Conservation (phyloP, 1,140 invertebrate genomes). For the Zaprionus lachaisei region DNA sequence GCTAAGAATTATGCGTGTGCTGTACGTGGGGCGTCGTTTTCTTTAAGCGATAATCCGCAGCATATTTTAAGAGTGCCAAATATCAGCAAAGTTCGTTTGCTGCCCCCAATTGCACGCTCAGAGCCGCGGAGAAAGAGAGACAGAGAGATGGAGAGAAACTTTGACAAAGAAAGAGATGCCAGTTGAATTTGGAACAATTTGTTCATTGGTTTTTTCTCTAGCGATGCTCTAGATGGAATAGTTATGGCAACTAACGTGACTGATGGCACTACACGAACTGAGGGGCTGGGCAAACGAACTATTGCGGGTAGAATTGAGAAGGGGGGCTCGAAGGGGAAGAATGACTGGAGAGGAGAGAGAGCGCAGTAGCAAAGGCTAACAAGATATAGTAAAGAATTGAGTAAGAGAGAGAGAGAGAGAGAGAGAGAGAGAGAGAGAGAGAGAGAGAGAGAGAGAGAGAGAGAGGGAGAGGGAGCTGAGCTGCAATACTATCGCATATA, state of each 20-base stretch:
- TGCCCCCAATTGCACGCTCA: constrained; percentile 35
- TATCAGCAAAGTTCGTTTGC: constrained; percentile 76
- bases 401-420: constrained; percentile 12
- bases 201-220: constrained; percentile 49
- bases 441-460: constrained; percentile 14
- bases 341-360: neutral
- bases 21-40: constrained; percentile 54
- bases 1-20: constrained; percentile 43
- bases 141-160: neutral
- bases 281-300: constrained; percentile 57
- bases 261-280: constrained; percentile 8
- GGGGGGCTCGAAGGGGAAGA: neutral
- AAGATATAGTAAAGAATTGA: neutral
- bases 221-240: constrained; percentile 27
- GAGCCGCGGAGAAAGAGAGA: constrained; percentile 2
- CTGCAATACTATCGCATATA: neutral
- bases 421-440: constrained; percentile 9
- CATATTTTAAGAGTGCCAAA: constrained; percentile 84
- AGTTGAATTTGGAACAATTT: constrained; percentile 37
- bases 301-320: constrained; percentile 21
- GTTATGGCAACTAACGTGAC: constrained; percentile 52
- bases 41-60: constrained; percentile 83
- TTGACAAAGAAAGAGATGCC: neutral
- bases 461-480: no score
- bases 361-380: neutral